Evolutionary conservation across 92 coral and sea anemone species (phyloP), one percentile per base, ranked within the genome.

Genomic region (Nematostella vectensis): DNA sequence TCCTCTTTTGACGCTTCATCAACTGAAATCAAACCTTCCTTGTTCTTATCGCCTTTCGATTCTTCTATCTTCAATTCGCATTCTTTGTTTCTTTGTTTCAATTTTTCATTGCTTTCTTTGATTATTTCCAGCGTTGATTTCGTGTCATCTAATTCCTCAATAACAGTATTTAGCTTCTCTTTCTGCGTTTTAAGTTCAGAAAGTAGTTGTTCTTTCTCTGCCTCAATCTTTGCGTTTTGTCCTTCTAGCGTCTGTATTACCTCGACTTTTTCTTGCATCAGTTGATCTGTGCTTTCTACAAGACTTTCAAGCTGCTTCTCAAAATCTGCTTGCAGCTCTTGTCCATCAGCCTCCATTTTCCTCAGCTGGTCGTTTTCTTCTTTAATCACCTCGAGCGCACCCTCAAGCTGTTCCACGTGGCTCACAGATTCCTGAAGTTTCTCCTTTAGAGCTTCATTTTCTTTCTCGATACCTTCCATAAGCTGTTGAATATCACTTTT

Each of bases 331-430:
- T 33, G 40, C 43, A 63, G 31, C 47, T 61, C 77, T 50, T 69
- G 55, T 18, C 56, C 47, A 50, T 55, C 69, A n/a, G 62, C 73
- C 24, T 21, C 68, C 18, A 60, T 48, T 27, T 68, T 61, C 29
- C 58, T 50, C 48, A 69, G 52, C 23, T 69, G 71, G 21, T 70
- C 68, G 8, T 33, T 15, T 15, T 33, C 40, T 33, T 33, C 40
- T 15, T 15, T 6, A 6, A 6, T 15, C 15, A 6, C 8, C 8
- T 33, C 15, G 15, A 33, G 40, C 15, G 6, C 15, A 33, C 15
- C 15, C 15, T 33, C 40, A 33, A 33, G 40, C 40, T 33, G 8
- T 33, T 33, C 40, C 6, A 33, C 8, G 8, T 33, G 6, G 40
- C 40, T 33, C 40, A 6, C 8, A 15, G 15, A 15, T 15, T 33